Percentiles rank a stretch among this genome's conserved stretches.
Evolutionary conservation across 2,113 vertebrate species (phyloP).

Genomic region (Serilophus lunatus): DNA sequence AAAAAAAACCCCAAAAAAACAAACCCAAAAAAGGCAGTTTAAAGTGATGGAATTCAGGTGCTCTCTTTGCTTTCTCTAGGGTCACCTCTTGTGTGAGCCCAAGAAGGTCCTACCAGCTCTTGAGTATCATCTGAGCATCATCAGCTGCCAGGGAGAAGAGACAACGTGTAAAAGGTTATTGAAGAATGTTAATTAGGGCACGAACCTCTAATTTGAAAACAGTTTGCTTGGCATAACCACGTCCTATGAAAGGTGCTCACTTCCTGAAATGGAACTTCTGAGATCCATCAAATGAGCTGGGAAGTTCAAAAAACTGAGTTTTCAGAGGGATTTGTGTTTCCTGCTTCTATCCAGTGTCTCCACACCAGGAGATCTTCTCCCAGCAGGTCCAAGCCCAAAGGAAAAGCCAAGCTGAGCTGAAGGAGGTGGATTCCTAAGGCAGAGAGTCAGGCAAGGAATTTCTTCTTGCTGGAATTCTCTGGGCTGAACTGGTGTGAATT

Average conservation of each 20-base stretch:
- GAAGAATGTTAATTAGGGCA: background rate
- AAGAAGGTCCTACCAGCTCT: background rate
- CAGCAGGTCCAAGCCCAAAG: background rate
- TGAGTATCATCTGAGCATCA: background rate
- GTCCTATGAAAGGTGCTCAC: background rate
- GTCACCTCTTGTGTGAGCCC: background rate
- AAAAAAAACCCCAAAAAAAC: too few species aligned
- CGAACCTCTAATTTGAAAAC: background rate
- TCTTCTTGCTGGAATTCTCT: background rate
- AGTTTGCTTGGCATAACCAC: background rate
- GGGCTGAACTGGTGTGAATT: background rate
- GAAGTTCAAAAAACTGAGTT: background rate
- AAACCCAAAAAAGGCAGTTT: background rate
- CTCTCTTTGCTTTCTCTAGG: background rate
- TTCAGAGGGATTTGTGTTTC: background rate
- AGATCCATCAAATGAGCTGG: background rate
- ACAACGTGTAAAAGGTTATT: fast-evolving
- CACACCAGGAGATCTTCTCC: background rate
- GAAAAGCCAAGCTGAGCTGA: background rate
- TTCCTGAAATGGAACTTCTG: background rate
- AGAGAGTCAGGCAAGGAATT: background rate
- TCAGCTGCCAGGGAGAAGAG: background rate
- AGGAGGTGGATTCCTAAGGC: background rate
- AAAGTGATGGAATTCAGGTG: background rate
- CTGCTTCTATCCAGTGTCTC: background rate